These are phyloP conservation scores for Saxicola maurus DNA, from an alignment of 2,797 vertebrate species.

Conservation along the genomic window DNA sequence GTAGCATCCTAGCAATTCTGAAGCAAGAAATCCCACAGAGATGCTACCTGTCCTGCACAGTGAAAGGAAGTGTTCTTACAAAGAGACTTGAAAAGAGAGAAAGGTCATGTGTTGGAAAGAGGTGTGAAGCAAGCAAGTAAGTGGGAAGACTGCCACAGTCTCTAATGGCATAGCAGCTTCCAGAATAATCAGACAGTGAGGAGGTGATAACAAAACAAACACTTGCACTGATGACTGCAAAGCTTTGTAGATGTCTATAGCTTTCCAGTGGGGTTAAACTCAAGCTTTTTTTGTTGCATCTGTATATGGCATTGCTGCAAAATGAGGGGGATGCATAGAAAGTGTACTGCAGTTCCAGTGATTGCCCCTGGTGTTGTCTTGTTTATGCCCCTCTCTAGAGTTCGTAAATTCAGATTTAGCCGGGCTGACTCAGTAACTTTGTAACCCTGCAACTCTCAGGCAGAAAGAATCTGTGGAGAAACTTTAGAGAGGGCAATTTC, in stretches of 20 bases:
- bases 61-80: background rate
- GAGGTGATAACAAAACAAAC: background rate
- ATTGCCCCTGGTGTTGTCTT: background rate
- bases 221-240: background rate
- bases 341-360: background rate
- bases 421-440: background rate
- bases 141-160: background rate
- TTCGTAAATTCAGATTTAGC: background rate
- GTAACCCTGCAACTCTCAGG: background rate
- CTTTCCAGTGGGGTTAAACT: background rate
- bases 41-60: accelerated
- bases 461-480: background rate
- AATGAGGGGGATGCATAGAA: background rate
- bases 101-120: background rate
- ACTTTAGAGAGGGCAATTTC: background rate
- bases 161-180: background rate
- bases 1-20: background rate
- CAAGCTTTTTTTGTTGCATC: background rate
- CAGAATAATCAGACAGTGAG: background rate
- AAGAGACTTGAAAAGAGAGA: background rate
- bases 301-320: background rate
- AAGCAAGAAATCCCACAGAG: background rate
- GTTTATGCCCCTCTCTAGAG: background rate
- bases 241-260: background rate
- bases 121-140: background rate